Evolutionary conservation across 1,140 invertebrate genomes (phyloP).

Genomic region (Cyclina sinensis): DNA sequence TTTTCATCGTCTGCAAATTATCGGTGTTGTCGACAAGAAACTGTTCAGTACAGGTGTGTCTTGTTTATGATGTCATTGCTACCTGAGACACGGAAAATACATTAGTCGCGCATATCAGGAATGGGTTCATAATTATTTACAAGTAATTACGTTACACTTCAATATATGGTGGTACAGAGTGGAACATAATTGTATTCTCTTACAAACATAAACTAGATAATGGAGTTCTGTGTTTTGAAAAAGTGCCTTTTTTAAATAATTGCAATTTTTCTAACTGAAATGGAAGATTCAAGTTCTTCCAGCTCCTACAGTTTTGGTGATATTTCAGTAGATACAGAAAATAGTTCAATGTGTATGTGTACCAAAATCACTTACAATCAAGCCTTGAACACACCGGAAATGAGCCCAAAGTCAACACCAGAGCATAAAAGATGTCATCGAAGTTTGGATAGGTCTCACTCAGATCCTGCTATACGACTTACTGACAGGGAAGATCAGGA

Average conservation of each 20-base stretch:
- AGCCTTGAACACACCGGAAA: not conserved
- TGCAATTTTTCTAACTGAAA: too few relatives aligned
- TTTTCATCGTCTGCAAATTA: conserved; percentile 5
- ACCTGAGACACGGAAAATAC: not conserved
- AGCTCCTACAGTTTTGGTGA: conserved; percentile 62
- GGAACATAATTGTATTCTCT: too few relatives aligned
- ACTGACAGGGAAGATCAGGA: conserved; percentile 39
- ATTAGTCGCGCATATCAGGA: not conserved
- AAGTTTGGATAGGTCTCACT: conserved; percentile 49
- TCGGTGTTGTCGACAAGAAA: not conserved
- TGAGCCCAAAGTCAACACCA: conserved; percentile 8
- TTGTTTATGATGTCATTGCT: conserved; percentile 15
- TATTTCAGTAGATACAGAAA: conserved; percentile 38
- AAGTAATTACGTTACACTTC: too few relatives aligned
- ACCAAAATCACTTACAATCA: conserved; percentile 59
- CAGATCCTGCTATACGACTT: conserved; percentile 44
- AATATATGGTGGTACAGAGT: too few relatives aligned
- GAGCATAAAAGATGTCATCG: not conserved
- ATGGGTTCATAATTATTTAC: not conserved
- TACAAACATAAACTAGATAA: too few relatives aligned
- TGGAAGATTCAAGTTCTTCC: conserved; percentile 58
- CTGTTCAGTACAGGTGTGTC: not conserved
- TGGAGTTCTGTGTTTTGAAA: too few relatives aligned
- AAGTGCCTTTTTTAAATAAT: too few relatives aligned
- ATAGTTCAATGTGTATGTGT: conserved; percentile 38